Evolutionary conservation across 2,113 vertebrate species (phyloP).

Genomic region (Diadophis punctatus): DNA sequence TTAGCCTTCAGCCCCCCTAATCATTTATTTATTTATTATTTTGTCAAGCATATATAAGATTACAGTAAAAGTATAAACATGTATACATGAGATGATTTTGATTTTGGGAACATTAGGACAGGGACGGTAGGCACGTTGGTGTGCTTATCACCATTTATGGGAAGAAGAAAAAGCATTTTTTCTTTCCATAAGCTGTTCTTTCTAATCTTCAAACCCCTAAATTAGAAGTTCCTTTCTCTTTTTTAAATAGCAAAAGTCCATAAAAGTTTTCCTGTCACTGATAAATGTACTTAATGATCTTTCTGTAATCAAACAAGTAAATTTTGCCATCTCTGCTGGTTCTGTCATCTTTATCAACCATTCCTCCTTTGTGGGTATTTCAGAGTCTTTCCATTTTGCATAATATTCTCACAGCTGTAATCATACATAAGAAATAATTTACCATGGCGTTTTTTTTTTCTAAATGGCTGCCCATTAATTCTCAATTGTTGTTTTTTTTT

Average conservation of each 20-base stretch:
- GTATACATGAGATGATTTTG: too few species aligned
- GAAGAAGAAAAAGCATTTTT: not conserved
- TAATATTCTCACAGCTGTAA: not conserved
- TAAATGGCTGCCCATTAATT: not conserved
- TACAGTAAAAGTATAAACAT: too few species aligned
- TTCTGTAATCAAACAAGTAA: not conserved
- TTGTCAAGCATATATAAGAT: too few species aligned
- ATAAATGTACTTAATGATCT: not conserved
- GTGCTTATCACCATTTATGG: too few species aligned
- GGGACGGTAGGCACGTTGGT: too few species aligned
- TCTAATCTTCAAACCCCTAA: not conserved
- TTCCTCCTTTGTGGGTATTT: not conserved
- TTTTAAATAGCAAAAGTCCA: not conserved
- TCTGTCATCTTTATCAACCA: not conserved
- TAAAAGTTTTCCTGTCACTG: not conserved
- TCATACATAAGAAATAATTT: not conserved
- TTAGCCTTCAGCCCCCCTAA: not conserved
- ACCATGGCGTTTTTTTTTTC: not conserved
- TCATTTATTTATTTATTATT: not conserved
- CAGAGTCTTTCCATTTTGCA: not conserved
- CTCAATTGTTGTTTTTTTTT: not conserved
- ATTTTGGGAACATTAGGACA: too few species aligned
- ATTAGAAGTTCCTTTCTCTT: not conserved
- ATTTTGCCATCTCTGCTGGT: not conserved
- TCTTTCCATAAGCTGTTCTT: not conserved